Conservation (phyloP, 2,113 vertebrate genomes). For the Pluvianellus socialis region DNA sequence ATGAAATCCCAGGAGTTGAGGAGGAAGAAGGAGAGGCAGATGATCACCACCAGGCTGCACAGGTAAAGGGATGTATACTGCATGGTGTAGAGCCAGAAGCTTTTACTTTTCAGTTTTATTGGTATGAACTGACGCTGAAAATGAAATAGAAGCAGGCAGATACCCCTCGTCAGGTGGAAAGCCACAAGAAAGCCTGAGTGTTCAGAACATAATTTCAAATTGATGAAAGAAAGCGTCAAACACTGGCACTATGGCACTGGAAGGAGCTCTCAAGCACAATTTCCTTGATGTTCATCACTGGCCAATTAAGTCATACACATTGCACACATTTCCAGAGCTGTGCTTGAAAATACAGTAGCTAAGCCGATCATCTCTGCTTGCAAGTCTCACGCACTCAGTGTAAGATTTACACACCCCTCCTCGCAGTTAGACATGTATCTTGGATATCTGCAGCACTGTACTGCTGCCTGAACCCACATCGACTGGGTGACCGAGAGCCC, state of each 20-base stretch:
- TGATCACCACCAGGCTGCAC: conserved; percentile 87
- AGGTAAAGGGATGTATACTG: conserved; percentile 90
- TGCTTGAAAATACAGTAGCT: neutral
- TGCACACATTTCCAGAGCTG: neutral
- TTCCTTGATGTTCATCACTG: neutral
- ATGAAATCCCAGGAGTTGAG: conserved; percentile 97
- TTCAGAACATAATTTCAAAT: neutral
- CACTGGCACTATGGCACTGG: neutral
- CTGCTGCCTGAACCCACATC: neutral
- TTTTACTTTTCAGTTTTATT: conserved; percentile 80
- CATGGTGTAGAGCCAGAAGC: conserved; percentile 88
- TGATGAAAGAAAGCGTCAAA: neutral
- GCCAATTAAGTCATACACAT: neutral
- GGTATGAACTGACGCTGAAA: conserved; percentile 89
- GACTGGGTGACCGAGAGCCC: fast-evolving
- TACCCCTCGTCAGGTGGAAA: neutral
- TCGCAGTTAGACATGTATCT: neutral
- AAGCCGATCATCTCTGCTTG: neutral
- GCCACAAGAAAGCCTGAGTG: neutral
- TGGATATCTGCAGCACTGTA: neutral
- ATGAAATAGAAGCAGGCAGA: neutral
- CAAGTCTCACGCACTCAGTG: neutral
- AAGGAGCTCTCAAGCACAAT: neutral
- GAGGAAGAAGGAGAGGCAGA: conserved; percentile 95
- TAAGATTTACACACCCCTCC: neutral